A percentile compares a stretch with the other conserved stretches of the same genome.
Conservation (phyloP, 2,888 invertebrate genomes). For the Cantharis lateralis region DNA sequence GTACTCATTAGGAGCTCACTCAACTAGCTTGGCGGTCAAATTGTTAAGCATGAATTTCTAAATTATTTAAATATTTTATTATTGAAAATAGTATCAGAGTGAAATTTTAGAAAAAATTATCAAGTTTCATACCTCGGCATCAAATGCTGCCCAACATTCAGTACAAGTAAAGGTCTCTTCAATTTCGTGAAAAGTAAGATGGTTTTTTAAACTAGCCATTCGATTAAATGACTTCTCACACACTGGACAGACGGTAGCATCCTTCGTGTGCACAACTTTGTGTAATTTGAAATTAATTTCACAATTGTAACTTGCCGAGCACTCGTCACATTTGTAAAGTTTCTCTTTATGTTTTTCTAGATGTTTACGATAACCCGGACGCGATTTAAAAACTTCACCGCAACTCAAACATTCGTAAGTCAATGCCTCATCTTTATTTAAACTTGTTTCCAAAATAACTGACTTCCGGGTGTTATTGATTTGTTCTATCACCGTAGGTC, state of each 20-base stretch:
- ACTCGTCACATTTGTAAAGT: constrained; percentile 49
- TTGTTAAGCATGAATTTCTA: neutral
- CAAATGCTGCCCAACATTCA: constrained; percentile 50
- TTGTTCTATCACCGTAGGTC: neutral
- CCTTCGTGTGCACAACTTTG: constrained; percentile 45
- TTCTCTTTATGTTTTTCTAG: constrained; percentile 48
- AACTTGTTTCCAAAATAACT: neutral
- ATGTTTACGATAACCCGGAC: constrained; percentile 45
- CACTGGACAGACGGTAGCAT: constrained; percentile 49
- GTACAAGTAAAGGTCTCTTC: constrained; percentile 51
- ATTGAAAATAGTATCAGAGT: too few relatives aligned
- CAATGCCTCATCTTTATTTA: neutral
- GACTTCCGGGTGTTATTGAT: neutral
- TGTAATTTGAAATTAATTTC: constrained; percentile 53
- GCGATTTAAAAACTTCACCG: constrained; percentile 42
- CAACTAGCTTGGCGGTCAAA: too few relatives aligned
- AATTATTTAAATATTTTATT: neutral
- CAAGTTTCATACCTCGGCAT: constrained; percentile 45
- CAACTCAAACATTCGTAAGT: constrained; percentile 45
- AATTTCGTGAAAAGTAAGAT: constrained; percentile 52
- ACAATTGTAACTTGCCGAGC: constrained; percentile 48
- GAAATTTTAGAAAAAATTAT: neutral
- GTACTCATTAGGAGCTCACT: too few relatives aligned
- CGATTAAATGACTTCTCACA: constrained; percentile 51
- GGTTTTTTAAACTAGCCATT: constrained; percentile 52